Evolutionary conservation across 1,140 invertebrate genomes (phyloP).

Genomic region (Orius laevigatus): DNA sequence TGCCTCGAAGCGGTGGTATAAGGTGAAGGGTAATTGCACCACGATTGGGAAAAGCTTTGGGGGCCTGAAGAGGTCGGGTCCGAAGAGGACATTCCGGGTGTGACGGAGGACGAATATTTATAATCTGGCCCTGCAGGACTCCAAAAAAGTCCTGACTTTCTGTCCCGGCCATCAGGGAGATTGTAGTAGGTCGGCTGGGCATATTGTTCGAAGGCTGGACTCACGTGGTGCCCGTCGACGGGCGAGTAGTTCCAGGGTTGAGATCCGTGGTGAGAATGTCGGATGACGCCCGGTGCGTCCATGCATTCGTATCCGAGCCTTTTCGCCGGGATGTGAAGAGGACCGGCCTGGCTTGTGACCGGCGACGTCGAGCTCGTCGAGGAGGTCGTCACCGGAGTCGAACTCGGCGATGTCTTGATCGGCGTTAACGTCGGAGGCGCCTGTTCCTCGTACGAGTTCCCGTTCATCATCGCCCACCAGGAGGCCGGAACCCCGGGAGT

Average conservation of each 20-base stretch:
- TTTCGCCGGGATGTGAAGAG: slow-evolving; percentile 71
- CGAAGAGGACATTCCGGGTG: slow-evolving; percentile 34
- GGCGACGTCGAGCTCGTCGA: slow-evolving; percentile 53
- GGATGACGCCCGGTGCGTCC: slow-evolving; percentile 37
- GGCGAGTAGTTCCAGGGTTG: slow-evolving; percentile 52
- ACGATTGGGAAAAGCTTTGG: slow-evolving; percentile 49
- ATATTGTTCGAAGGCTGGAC: slow-evolving; percentile 50
- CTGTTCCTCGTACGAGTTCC: slow-evolving; percentile 32
- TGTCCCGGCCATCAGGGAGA: slow-evolving; percentile 39
- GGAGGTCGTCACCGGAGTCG: slow-evolving; percentile 29
- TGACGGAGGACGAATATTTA: slow-evolving; percentile 35
- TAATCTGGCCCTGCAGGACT: slow-evolving; percentile 42
- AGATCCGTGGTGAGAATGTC: slow-evolving; percentile 49
- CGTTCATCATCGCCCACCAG: slow-evolving; percentile 72
- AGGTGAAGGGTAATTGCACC: slow-evolving; percentile 50
- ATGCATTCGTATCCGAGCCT: slow-evolving; percentile 38
- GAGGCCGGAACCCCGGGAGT: slow-evolving; percentile 46
- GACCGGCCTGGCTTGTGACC: slow-evolving; percentile 42
- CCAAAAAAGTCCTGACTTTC: slow-evolving; percentile 45
- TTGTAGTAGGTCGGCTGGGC: slow-evolving; percentile 61
- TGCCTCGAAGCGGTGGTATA: slow-evolving; percentile 31
- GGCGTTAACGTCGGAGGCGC: slow-evolving; percentile 26
- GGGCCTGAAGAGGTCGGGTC: slow-evolving; percentile 42
- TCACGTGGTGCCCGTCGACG: slow-evolving; percentile 37
- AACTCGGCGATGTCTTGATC: slow-evolving; percentile 31